Base-by-base conservation (phyloP, 2,888 invertebrate species). In the Smittia aterrima region DNA sequence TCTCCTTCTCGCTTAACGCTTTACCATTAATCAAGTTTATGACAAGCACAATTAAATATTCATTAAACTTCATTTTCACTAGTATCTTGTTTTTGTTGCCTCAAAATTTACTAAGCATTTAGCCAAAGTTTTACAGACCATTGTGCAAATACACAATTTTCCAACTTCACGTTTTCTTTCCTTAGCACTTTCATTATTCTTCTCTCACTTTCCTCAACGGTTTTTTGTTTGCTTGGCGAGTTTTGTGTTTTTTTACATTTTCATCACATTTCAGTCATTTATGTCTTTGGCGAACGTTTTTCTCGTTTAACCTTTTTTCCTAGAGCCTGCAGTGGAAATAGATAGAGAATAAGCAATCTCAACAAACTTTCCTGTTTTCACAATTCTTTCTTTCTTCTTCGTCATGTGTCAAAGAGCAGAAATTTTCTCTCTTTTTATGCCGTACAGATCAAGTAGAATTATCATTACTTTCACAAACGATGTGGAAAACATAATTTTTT, bases 41-140 rank as follows among this genome's bases (percentile, higher is more conserved):
- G 64, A 74, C 53, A 16, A 74, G 27, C 20, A 74, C 66, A 64
- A 74, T 74, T 74, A 74, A 74, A 74, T 66, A 74, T 74, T 66
- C 74, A 74, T 74, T 74, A 47, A 74, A 47, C 62, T 74, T 74
- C 74, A 74, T 74, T 64, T 74, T 74, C 74, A 66, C 66, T 74
- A 38, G 24, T 62, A 53, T 38, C 20, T 62, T 38, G 47, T 68
- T 68, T 47, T 25, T 47, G 20, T 18, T 54, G 1, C 20, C 6
- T 18, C 24, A 32, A 40, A 32, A 40, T 40, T 72, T 58, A 40
- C 58, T 72, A 62, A 72, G 58, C 53, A 72, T 72, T 72, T 72
- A 72, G 62, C 58, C 16, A 62, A 24, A 38, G 32, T 62, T 62
- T 24, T 22, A 58, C 38, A 72, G 62, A 38, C 72, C 72, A 72